These are phyloP conservation scores for Clarias gariepinus DNA, from an alignment of 2,113 vertebrate species.

Conservation along the genomic window DNA sequence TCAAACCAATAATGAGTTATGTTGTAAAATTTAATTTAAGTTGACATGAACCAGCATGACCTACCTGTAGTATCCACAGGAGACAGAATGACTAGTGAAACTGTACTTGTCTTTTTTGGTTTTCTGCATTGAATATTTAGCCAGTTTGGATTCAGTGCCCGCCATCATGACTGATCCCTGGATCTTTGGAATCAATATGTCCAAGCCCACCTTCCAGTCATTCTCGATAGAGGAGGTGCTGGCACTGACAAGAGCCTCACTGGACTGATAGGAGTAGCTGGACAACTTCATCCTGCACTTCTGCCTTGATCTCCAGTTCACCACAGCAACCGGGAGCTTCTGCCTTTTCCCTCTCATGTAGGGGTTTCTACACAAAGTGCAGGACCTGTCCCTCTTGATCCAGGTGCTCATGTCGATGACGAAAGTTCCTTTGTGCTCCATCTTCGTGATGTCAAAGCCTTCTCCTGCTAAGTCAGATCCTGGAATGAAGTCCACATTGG, in stretches of 20 bases:
- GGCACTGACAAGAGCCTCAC: constrained; percentile 62
- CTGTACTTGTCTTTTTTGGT: constrained; percentile 74
- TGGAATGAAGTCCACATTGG: not conserved
- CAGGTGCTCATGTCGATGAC: constrained; percentile 69
- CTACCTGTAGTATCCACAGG: constrained; percentile 79
- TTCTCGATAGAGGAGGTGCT: constrained; percentile 63
- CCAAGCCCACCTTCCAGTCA: constrained; percentile 71
- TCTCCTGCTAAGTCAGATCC: constrained; percentile 41
- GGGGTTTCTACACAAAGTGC: constrained; percentile 75
- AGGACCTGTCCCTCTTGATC: constrained; percentile 68
- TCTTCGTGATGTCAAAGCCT: constrained; percentile 70
- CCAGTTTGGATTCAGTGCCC: constrained; percentile 69
- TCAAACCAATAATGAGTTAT: not conserved
- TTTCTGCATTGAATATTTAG: constrained; percentile 73
- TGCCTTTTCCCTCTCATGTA: constrained; percentile 62
- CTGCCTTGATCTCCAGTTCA: constrained; percentile 73
- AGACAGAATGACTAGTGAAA: constrained; percentile 67
- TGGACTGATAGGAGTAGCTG: constrained; percentile 64
- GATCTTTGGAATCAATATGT: rapidly evolving
- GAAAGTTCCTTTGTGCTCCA: constrained; percentile 70
- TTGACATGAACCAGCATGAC: not conserved
- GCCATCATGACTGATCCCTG: constrained; percentile 57
- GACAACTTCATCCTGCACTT: constrained; percentile 65
- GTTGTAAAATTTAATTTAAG: not conserved
- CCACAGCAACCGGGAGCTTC: constrained; percentile 73